Conservation (phyloP, 2,113 vertebrate species). For the Muntiacus muntjak region DNA sequence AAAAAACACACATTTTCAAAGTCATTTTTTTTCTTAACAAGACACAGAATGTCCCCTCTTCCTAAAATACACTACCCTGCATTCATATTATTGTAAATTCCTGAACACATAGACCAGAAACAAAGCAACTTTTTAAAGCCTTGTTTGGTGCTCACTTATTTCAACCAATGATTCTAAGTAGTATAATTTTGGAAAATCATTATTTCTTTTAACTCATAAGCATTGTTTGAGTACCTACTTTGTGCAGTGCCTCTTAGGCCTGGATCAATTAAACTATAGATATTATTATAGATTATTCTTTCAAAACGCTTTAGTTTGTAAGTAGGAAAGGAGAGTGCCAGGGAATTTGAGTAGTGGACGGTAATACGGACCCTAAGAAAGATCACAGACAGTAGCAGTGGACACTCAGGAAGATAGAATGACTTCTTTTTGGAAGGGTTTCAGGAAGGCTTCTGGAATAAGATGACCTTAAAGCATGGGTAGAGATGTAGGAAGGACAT, state of each 20-base stretch:
- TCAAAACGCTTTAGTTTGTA: not conserved
- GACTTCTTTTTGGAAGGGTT: not conserved
- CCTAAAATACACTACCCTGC: not conserved
- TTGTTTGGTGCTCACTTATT: not conserved
- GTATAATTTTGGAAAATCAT: not conserved
- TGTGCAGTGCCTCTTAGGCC: not conserved
- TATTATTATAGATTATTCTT: not conserved
- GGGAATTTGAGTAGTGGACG: not conserved
- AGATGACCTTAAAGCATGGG: not conserved
- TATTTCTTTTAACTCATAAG: not conserved
- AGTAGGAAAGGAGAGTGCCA: not conserved
- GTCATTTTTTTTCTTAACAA: not conserved
- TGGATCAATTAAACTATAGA: not conserved
- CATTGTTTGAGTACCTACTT: not conserved
- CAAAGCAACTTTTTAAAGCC: constrained; percentile 18
- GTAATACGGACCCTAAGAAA: not conserved
- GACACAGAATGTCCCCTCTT: not conserved
- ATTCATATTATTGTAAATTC: not conserved
- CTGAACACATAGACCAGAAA: not conserved
- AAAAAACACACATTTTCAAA: not conserved
- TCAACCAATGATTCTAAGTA: not conserved
- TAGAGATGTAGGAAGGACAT: not conserved
- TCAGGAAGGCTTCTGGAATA: not conserved
- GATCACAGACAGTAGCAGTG: not conserved
- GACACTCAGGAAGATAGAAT: not conserved